phyloP scores from a whole-genome alignment of 2,113 vertebrate genomes.

The Phrynosoma platyrhinos region DNA sequence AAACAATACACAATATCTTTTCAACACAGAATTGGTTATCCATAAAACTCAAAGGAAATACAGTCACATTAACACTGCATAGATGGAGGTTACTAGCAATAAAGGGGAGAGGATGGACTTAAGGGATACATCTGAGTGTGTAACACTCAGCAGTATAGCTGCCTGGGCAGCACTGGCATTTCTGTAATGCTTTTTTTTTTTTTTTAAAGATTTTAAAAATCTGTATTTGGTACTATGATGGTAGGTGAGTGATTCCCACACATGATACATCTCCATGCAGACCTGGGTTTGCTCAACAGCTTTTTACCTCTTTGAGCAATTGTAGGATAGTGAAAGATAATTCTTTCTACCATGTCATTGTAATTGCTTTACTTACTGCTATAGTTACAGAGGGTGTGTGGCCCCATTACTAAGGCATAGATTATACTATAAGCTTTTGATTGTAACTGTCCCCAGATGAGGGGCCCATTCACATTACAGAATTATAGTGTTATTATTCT shows the following conservation, averaged over 20 bases:
- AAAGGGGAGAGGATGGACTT: neutral
- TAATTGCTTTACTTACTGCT: too few relatives aligned
- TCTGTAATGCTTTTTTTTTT: neutral
- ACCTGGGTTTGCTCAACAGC: neutral
- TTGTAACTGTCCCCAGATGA: too few relatives aligned
- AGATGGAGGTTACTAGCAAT: neutral
- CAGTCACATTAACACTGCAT: neutral
- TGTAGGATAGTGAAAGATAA: too few relatives aligned
- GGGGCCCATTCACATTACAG: too few relatives aligned
- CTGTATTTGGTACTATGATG: neutral
- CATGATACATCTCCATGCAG: neutral
- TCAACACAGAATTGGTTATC: constrained; percentile 38
- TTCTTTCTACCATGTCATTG: too few relatives aligned
- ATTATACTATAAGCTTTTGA: too few relatives aligned
- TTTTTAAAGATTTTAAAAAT: too few relatives aligned
- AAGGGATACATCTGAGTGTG: neutral
- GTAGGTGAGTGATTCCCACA: neutral
- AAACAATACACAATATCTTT: constrained; percentile 51
- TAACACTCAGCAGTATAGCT: neutral
- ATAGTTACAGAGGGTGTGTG: too few relatives aligned
- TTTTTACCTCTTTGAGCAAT: neutral
- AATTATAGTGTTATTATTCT: too few relatives aligned
- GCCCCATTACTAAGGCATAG: too few relatives aligned
- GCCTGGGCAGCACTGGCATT: neutral
- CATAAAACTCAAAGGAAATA: neutral